Base-by-base conservation (phyloP, 2,888 invertebrate species). In the Lydus trimaculatus region DNA sequence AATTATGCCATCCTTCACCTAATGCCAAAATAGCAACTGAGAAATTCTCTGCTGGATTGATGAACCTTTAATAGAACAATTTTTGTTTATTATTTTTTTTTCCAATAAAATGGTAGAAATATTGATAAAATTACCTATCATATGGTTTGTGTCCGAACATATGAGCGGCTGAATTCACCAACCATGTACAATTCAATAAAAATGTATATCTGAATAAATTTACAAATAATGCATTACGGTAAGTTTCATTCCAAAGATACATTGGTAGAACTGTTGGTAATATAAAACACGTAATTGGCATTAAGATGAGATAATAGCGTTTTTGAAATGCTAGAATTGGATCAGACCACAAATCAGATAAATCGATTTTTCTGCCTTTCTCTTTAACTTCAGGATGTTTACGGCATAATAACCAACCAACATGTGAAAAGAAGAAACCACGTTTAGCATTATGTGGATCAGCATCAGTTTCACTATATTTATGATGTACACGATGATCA, bases 1-100 rank as follows among this genome's bases (percentile, higher is more conserved):
- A 97, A 86, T 97, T 97, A 86, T 97, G 96, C 93, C 94, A 97
- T 2, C 96, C 96, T 84, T 95, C 95, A 0, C 95, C 95, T 86
- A 94, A 87, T 0, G 94, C 90, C 39, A 91, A 79, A 0, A 94
- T 78, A 0, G 95, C 90, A 0, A 97, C 96, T 0, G 87, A 83
- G 70, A 89, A 86, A 82, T 94, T 96, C 85, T 97, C 92, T 0
- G 89, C 86, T 0, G 97, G 96, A 84, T 90, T 92, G 78, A 97
- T 93, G 81, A 87, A 86, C 76, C 95, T 94, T 84, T 60, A 78
- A 78, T 69, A 61, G 84, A 15, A 90, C 90, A 76, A 92, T 89
- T 66, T 91, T 84, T 20, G 90, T 33, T 33, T 2, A 33, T 33
- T n/a, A n/a, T n/a, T n/a, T n/a, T n/a, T n/a, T n/a, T n/a, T n/a